Conservation (phyloP, 2,113 vertebrate genomes). For the Miniopterus natalensis region DNA sequence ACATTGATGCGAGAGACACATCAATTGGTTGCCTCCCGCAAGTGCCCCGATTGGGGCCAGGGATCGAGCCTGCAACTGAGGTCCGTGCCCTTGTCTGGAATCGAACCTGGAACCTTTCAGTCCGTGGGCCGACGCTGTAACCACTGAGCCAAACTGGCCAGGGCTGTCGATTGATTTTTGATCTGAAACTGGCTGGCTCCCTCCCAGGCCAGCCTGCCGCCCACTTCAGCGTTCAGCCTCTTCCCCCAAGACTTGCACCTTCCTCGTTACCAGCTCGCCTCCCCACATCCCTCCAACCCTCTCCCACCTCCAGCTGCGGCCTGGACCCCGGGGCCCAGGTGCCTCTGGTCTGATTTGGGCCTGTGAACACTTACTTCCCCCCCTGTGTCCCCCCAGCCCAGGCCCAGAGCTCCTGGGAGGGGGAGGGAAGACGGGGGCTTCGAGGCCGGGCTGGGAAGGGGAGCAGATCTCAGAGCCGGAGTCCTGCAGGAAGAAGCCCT, state of each 20-base stretch:
- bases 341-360: background rate
- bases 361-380: background rate
- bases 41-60: no score
- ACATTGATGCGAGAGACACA: no score
- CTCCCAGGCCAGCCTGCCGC: background rate
- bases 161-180: no score
- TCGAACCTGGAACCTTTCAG: no score
- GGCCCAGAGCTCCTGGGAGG: background rate
- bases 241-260: no score
- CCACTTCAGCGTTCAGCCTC: background rate
- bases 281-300: background rate
- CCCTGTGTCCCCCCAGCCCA: rapidly evolving
- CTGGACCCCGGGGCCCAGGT: background rate
- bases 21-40: background rate
- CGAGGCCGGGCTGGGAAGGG: rapidly evolving
- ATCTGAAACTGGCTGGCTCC: background rate
- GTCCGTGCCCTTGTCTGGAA: no score
- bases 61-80: no score
- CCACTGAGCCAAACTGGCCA: no score
- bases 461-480: background rate
- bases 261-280: background rate
- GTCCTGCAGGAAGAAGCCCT: background rate
- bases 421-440: no score
- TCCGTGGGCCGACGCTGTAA: no score
- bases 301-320: background rate